Base-by-base conservation (phyloP, 2,797 vertebrate species). In the Rhinatrema bivittatum region DNA sequence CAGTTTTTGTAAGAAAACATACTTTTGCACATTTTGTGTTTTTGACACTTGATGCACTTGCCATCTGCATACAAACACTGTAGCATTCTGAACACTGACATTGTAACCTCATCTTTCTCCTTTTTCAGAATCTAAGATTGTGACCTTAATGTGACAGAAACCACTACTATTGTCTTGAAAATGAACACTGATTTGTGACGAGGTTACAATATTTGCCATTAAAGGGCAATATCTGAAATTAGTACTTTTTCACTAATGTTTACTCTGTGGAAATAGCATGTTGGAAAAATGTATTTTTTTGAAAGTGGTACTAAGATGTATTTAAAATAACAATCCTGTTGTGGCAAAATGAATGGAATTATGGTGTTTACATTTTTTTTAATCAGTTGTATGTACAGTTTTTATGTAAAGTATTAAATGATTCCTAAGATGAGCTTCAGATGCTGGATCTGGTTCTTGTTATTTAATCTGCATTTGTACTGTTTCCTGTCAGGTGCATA, bases 361-460 rank as follows among this genome's bases (percentile, higher is more conserved):
- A 70, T 71, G 69, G 76, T 79, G 84, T 86, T 86, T 85, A 85
- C 84, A 84, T 73, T 78, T 68, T 50, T 70, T 77, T 24, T 40
- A 61, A 62, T 74, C 65, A 74, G 65, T 65, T 82, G 82, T 86
- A 78, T 82, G 81, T 77, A 78, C 73, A 81, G 79, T 82, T 85
- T 83, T 71, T 72, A 79, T 80, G 76, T 84, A 74, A 81, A 82
- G 54, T 79, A 85, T 84, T 85, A 86, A 86, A 86, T 76, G 57
- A 78, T 29, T 80, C n/a, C n/a, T n/a, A n/a, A n/a, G n/a, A 69
- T 62, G 68, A 74, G 39, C 16, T 37, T 58, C 35, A 24, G 50
- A 60, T 46, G 54, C 51, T 46, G 10, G 0, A 35, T 37, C 44
- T 16, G 16, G 16, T 20, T 16, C 16, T 13, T 67, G 53, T 77